Evolutionary conservation across 1,140 invertebrate genomes (phyloP), one percentile per base, ranked within the genome.

Genomic region (Drosophila kurseongensis): DNA sequence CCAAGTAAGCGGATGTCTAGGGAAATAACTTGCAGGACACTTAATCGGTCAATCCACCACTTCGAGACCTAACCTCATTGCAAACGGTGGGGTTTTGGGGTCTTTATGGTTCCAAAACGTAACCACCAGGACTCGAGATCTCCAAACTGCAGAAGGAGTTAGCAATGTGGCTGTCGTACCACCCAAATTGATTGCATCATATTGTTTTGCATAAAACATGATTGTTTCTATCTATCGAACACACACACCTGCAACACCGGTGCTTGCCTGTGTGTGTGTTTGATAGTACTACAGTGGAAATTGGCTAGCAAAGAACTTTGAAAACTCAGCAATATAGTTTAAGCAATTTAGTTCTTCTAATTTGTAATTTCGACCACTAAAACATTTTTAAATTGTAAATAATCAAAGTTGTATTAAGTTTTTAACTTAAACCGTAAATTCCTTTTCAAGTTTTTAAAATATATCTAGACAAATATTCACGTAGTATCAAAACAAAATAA

Each of bases 11-110:
- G 13, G 10, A 13, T 8, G 32, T 2, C 13, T 35, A 38, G 12
- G 7, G 14, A 10, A 9, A 10, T 5, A 7, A n/a, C 56, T 16
- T 57, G 16, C 56, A 62, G 56, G 10, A 36, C 13, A 13, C 8
- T 13, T 13, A 10, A 14, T 35, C 48, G 18, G 8, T 32, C 29
- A 8, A 32, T 32, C 29, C 29, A 32, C 14, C 13, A 14, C 29
- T 56, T 32, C 35, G 12, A 9, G 45, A 66, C 85, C 72, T 89
- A 88, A 88, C 84, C 84, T 88, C 83, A 88, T 78, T 84, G 82
- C 77, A 45, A 75, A 38, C 42, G 41, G 13, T 35, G 52, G 12
- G 8, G 35, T 32, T 50, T 52, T 4, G 10, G 27, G 48, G 32
- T 41, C 45, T 52, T 5, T 1, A 35, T 32, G 8, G 29, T 23